Conservation (phyloP, 2,113 vertebrate species). For the Marmota flaviventris region DNA sequence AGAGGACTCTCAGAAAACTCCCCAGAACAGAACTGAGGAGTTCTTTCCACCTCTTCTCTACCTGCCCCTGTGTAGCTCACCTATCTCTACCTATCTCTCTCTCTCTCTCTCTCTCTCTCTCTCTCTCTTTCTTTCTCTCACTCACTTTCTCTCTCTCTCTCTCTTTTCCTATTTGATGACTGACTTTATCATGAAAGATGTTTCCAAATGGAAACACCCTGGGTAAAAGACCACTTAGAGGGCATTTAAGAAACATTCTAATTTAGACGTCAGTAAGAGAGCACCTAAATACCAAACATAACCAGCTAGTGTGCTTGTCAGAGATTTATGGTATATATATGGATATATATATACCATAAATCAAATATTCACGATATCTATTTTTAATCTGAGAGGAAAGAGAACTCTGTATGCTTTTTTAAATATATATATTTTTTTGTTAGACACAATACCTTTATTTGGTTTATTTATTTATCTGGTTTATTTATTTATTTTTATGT, state of each 20-base stretch:
- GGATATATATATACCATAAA: conserved; percentile 80
- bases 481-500: too few species aligned
- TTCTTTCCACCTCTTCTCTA: not conserved
- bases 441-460: too few species aligned
- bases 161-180: conserved; percentile 69
- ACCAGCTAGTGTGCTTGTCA: too few species aligned
- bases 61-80: not conserved
- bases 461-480: too few species aligned
- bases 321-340: too few species aligned
- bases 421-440: too few species aligned
- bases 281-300: conserved; percentile 73
- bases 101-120: too few species aligned
- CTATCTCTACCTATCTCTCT: too few species aligned
- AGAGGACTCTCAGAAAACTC: too few species aligned
- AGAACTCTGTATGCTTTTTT: conserved; percentile 61
- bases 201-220: conserved; percentile 75
- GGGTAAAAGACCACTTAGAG: conserved; percentile 74
- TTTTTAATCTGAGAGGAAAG: conserved; percentile 78
- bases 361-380: conserved; percentile 76
- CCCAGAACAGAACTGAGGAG: too few species aligned
- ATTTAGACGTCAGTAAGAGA: conserved; percentile 81
- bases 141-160: not conserved
- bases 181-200: conserved; percentile 75
- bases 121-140: conserved; percentile 23
- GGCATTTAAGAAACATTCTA: conserved; percentile 78